Evolutionary conservation across 2,888 invertebrate species (phyloP).

Genomic region (Protophormia terraenovae): DNA sequence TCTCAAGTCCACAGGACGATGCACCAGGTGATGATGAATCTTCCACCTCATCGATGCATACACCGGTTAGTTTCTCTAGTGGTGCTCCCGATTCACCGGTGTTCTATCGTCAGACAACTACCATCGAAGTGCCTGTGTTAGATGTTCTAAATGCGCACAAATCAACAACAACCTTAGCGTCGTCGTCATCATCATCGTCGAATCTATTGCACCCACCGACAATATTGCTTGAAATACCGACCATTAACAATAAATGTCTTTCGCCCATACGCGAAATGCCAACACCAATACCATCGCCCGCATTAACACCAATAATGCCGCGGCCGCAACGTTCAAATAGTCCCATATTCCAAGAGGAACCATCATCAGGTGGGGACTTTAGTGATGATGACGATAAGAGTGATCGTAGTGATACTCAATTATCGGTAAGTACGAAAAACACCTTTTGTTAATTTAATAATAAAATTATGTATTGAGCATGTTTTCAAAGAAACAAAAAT

Average conservation of each 20-base stretch:
- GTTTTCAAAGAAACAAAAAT: neutral
- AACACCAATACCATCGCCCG: constrained; percentile 87
- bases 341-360: constrained; percentile 75
- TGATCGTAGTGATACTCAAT: constrained; percentile 72
- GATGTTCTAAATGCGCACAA: constrained; percentile 87
- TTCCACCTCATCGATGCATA: constrained; percentile 85
- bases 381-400: constrained; percentile 82
- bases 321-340: constrained; percentile 77
- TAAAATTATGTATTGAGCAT: neutral
- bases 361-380: constrained; percentile 78
- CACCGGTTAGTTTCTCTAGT: constrained; percentile 84
- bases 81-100: constrained; percentile 85
- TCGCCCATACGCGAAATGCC: constrained; percentile 91
- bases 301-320: constrained; percentile 86
- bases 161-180: constrained; percentile 77
- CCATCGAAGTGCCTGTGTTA: constrained; percentile 85
- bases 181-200: constrained; percentile 75
- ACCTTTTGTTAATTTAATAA: neutral
- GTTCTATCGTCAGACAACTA: constrained; percentile 81
- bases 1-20: constrained; percentile 89
- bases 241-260: constrained; percentile 89
- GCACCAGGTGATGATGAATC: constrained; percentile 87
- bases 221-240: constrained; percentile 89
- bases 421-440: constrained; percentile 71
- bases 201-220: constrained; percentile 88